Conservation (phyloP, 2,113 vertebrate genomes). For the Peromyscus maniculatus region DNA sequence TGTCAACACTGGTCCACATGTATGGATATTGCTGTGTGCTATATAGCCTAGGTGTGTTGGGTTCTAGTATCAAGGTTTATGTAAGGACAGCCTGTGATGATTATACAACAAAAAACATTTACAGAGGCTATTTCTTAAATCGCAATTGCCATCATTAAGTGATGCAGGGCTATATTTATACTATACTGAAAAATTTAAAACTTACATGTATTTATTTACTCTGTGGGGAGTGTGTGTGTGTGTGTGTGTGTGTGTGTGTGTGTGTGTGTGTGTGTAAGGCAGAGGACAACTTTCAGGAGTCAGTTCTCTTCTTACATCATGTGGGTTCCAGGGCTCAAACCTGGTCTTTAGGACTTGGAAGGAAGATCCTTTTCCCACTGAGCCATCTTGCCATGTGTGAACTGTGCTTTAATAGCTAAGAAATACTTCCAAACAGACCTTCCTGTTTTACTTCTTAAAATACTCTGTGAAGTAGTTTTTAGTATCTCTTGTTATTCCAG, state of each 20-base stretch:
- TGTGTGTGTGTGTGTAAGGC: not conserved
- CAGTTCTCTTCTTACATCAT: not conserved
- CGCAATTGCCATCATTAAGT: not conserved
- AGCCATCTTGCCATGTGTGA: not conserved
- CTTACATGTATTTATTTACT: not conserved
- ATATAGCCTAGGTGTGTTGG: not conserved
- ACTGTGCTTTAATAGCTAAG: conserved; percentile 12
- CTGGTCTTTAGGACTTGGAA: not conserved
- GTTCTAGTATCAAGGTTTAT: not conserved
- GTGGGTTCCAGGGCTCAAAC: not conserved
- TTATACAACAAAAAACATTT: not conserved
- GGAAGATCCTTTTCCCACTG: not conserved
- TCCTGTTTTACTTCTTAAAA: conserved; percentile 35
- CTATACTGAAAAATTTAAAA: not conserved
- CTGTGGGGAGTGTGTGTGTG: not conserved
- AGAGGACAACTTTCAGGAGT: not conserved
- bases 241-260: not conserved
- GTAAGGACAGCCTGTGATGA: not conserved
- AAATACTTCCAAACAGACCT: conserved; percentile 24
- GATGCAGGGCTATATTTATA: not conserved
- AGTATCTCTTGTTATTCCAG: not conserved
- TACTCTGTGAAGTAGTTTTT: conserved; percentile 28
- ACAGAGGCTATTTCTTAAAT: not conserved
- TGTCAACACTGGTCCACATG: not conserved
- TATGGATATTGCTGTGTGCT: not conserved